phyloP scores from a whole-genome alignment of 2,888 invertebrate genomes.

The Dynastes hyllus region DNA sequence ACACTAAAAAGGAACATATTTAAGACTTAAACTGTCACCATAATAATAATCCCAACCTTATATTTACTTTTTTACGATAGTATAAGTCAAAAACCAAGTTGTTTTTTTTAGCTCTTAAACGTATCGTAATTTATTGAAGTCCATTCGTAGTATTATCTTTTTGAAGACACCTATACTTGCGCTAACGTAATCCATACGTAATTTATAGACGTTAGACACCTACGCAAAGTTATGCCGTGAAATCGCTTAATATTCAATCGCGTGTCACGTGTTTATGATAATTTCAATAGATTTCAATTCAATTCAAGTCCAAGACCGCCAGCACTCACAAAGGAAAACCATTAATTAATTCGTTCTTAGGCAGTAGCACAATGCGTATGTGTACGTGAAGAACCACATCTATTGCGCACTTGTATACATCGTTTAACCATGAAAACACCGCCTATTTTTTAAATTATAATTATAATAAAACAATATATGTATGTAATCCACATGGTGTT shows the following conservation, averaged over 20 bases:
- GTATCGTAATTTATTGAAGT: neutral
- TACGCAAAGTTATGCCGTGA: neutral
- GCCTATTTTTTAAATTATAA: neutral
- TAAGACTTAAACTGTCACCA: too few relatives aligned
- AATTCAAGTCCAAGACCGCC: constrained; percentile 37
- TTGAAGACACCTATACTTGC: neutral
- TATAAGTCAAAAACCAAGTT: too few relatives aligned
- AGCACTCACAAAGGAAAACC: constrained; percentile 23
- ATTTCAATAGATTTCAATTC: constrained; percentile 22
- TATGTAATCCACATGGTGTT: neutral
- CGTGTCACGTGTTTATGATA: constrained; percentile 25
- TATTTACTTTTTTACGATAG: too few relatives aligned
- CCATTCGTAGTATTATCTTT: neutral
- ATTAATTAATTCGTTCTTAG: constrained; percentile 36
- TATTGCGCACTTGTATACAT: neutral
- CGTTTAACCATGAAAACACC: neutral
- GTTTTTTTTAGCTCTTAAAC: too few relatives aligned
- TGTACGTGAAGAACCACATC: neutral
- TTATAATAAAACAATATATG: neutral
- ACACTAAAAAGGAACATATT: too few relatives aligned
- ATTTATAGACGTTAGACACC: neutral
- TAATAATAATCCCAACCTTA: too few relatives aligned
- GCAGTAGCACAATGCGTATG: neutral
- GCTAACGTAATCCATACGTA: neutral
- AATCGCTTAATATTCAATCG: constrained; percentile 24